Percentiles rank a stretch among this genome's conserved stretches.
Evolutionary conservation across 2,113 vertebrate genomes (phyloP).

Genomic region (Brachyhypopomus occidentalis): DNA sequence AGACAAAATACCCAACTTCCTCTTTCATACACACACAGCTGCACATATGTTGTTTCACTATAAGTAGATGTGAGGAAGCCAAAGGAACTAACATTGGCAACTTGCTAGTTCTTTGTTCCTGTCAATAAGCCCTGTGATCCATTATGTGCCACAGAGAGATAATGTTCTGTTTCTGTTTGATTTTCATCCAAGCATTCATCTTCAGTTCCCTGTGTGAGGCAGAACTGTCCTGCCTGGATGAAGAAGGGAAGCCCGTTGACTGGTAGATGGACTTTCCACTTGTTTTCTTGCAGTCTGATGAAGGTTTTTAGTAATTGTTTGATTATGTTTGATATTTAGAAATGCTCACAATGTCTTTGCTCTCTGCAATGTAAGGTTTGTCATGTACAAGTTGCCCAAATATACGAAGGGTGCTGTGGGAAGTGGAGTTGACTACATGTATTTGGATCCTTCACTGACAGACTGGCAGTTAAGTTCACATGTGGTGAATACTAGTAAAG

Average conservation of each 20-base stretch:
- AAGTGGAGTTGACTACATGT: conserved; percentile 87
- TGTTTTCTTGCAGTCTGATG: conserved; percentile 1
- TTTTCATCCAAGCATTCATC: conserved; percentile 27
- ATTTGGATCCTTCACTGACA: conserved; percentile 78
- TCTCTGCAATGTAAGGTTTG: conserved; percentile 76
- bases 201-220: conserved; percentile 34
- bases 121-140: neutral
- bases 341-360: neutral
- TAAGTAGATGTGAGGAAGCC: conserved; percentile 24
- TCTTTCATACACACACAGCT: conserved; percentile 59
- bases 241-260: conserved; percentile 84
- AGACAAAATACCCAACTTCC: conserved; percentile 65
- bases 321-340: neutral
- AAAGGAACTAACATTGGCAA: neutral
- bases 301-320: neutral
- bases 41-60: conserved; percentile 42
- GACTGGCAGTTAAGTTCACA: conserved; percentile 79
- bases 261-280: conserved; percentile 80
- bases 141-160: neutral
- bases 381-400: conserved; percentile 87
- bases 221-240: conserved; percentile 84
- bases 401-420: conserved; percentile 63
- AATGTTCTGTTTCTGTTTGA: conserved; percentile 40
- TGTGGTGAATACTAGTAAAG: conserved; percentile 77
- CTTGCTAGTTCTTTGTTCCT: conserved; percentile 20